Conservation (phyloP, 2,888 invertebrate species). For the Folsomia manolachei region DNA sequence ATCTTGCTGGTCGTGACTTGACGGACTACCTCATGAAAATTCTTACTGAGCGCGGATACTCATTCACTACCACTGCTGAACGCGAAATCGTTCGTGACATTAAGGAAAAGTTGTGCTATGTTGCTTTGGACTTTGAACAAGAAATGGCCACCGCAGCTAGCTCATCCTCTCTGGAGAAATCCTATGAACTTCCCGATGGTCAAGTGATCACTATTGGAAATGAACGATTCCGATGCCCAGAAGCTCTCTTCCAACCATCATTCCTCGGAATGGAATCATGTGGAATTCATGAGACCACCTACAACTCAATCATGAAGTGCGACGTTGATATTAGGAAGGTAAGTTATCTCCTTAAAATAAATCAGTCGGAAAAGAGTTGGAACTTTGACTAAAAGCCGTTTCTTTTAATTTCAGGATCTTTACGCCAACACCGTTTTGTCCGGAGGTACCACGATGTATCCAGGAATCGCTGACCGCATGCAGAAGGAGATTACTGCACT, state of each 20-base stretch:
- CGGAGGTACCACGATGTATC: conserved; percentile 49
- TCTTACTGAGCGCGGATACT: conserved; percentile 52
- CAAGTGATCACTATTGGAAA: conserved; percentile 54
- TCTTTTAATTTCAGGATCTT: conserved; percentile 35
- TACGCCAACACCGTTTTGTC: conserved; percentile 41
- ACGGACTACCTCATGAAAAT: conserved; percentile 55
- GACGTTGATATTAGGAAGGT: conserved; percentile 49
- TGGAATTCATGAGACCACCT: conserved; percentile 62
- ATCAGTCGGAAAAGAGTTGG: no score
- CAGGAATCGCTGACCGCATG: conserved; percentile 47
- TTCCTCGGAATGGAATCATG: conserved; percentile 51
- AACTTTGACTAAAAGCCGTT: no score
- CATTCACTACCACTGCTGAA: conserved; percentile 54
- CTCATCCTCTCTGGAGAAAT: conserved; percentile 52
- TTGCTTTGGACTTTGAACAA: conserved; percentile 50
- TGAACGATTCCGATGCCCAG: conserved; percentile 56
- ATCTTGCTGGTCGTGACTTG: conserved; percentile 57
- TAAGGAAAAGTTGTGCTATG: conserved; percentile 54
- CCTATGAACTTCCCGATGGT: conserved; percentile 55
- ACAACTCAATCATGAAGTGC: conserved; percentile 48
- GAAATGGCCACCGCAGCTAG: conserved; percentile 53
- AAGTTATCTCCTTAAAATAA: background rate
- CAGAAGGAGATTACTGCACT: conserved; percentile 43
- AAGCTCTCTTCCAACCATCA: conserved; percentile 56
- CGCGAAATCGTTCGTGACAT: conserved; percentile 57